A percentile compares a stretch with the other conserved stretches of the same genome.
Evolutionary conservation across 2,797 vertebrate genomes (phyloP).

Genomic region (Amazona ochrocephala): DNA sequence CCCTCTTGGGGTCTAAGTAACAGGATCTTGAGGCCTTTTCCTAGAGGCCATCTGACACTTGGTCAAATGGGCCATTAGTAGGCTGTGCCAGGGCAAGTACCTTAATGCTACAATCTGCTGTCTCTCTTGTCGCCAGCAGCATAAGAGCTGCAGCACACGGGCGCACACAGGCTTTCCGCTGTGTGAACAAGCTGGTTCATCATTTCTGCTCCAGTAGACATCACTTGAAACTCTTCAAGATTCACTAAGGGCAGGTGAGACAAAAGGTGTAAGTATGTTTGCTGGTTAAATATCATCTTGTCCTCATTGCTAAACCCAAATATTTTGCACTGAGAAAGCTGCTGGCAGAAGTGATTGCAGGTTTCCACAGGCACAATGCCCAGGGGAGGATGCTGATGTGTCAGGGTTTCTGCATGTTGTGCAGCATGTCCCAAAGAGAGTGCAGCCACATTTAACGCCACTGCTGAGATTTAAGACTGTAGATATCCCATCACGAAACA

Average conservation of each 20-base stretch:
- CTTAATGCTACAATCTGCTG: not conserved
- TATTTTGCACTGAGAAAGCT: not conserved
- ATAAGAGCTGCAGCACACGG: not conserved
- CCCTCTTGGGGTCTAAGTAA: not conserved
- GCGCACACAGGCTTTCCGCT: not conserved
- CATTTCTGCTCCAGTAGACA: slow-evolving; percentile 26
- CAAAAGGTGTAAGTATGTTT: not conserved
- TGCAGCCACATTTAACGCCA: not conserved
- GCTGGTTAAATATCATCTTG: not conserved
- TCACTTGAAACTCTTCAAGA: not conserved
- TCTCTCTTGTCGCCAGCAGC: not conserved
- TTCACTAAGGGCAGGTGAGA: not conserved
- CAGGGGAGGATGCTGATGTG: not conserved
- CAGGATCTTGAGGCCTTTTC: not conserved
- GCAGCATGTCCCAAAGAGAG: not conserved
- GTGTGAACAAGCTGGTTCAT: not conserved
- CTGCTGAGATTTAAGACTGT: not conserved
- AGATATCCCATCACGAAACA: not conserved
- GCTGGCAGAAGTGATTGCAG: not conserved
- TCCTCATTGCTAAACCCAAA: not conserved
- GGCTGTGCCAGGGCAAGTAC: not conserved
- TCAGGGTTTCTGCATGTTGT: not conserved
- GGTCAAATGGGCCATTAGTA: not conserved
- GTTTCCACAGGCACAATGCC: not conserved
- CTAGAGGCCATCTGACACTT: not conserved